Evolutionary conservation across 1,140 invertebrate species (phyloP).

Genomic region (Aleiodes sp.): DNA sequence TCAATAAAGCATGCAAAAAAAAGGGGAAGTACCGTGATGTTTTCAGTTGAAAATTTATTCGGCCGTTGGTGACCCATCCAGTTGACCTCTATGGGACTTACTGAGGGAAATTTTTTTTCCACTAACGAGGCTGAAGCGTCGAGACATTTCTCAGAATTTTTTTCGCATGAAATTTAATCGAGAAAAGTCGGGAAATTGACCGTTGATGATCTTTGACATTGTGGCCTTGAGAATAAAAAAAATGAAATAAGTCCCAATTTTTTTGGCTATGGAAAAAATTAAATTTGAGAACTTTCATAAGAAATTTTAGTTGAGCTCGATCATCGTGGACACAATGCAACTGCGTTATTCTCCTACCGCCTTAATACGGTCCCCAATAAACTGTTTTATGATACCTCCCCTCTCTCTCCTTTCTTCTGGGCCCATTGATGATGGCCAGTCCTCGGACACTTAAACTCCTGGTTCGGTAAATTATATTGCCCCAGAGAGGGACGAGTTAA

Average conservation of each 20-base stretch:
- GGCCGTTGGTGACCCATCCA: too few species aligned
- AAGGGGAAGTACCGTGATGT: too few species aligned
- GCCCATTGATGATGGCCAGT: not conserved
- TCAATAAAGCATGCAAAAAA: too few species aligned
- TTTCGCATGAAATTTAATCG: too few species aligned
- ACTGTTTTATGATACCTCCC: constrained; percentile 34
- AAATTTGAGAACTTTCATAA: not conserved
- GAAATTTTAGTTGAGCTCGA: not conserved
- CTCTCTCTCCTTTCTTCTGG: not conserved
- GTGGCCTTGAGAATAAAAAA: not conserved
- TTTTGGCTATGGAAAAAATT: not conserved
- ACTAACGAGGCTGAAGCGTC: not conserved
- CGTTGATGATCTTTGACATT: constrained; percentile 4
- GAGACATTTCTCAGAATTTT: too few species aligned
- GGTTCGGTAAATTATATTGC: constrained; percentile 7
- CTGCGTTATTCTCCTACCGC: constrained; percentile 35
- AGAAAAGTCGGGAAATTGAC: not conserved
- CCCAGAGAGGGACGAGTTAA: constrained; percentile 33
- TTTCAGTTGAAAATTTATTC: too few species aligned
- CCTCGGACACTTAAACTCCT: not conserved
- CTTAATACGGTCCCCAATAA: constrained; percentile 39
- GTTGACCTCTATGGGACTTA: too few species aligned
- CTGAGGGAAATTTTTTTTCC: not conserved
- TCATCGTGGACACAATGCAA: constrained; percentile 32
- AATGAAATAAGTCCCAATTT: not conserved